phyloP scores from a whole-genome alignment of 2,113 vertebrate species.

The Aspiorhynchus laticeps region DNA sequence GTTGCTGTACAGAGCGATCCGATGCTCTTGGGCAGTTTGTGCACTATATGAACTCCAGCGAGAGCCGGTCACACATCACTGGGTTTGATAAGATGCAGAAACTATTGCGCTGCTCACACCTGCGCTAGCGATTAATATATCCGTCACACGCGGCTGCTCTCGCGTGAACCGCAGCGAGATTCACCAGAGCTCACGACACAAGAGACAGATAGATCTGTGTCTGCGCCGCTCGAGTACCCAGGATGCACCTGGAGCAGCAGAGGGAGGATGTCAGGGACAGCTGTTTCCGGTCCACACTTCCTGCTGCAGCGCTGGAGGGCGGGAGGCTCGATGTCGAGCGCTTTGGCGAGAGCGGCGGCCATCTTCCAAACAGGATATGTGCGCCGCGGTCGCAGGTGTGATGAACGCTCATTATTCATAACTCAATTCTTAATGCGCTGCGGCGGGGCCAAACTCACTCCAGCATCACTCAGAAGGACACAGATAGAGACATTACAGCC shows the following conservation, averaged over 20 bases:
- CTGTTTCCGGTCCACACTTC: slow-evolving; percentile 82
- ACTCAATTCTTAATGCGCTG: slow-evolving; percentile 51
- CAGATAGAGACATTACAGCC: not conserved
- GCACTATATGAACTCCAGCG: not conserved
- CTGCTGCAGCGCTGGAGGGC: slow-evolving; percentile 59
- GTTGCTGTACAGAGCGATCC: not conserved
- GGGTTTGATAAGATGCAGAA: slow-evolving; percentile 8
- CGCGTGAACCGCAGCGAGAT: not conserved
- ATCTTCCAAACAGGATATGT: slow-evolving; percentile 73
- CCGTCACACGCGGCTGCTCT: not conserved
- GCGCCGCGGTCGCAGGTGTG: slow-evolving; percentile 69
- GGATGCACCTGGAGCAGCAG: slow-evolving; percentile 82
- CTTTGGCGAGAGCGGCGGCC: slow-evolving; percentile 52
- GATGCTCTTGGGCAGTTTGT: not conserved
- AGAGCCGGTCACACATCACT: not conserved
- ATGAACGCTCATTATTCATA: slow-evolving; percentile 49
- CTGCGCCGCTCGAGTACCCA: slow-evolving; percentile 72
- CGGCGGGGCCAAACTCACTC: not conserved
- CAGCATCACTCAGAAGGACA: not conserved
- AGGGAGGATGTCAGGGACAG: slow-evolving; percentile 74
- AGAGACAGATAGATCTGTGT: slow-evolving; percentile 30
- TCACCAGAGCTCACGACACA: not conserved
- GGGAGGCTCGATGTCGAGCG: slow-evolving; percentile 21
- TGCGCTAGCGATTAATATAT: not conserved
- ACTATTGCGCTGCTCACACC: slow-evolving; percentile 20